Conservation (phyloP, 2,888 invertebrate species). For the Acholoe squamosa region DNA sequence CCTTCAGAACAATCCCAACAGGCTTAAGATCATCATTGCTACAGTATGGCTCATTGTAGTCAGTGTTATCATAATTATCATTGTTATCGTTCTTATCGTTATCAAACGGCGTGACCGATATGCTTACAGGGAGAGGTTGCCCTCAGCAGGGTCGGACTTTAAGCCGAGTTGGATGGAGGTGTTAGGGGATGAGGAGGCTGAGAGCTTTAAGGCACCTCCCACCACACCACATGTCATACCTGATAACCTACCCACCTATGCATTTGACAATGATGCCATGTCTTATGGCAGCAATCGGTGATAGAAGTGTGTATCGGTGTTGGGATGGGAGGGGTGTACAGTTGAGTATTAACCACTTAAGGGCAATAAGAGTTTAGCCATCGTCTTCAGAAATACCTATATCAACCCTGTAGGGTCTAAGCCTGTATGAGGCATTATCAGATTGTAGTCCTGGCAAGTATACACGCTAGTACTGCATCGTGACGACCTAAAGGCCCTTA, state of each 20-base stretch:
- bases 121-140: constrained; percentile 47
- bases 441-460: too few species aligned
- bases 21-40: not conserved
- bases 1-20: not conserved
- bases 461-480: too few species aligned
- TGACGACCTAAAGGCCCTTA: too few species aligned
- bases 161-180: constrained; percentile 62
- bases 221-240: not conserved
- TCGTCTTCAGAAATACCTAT: too few species aligned
- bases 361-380: too few species aligned
- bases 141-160: constrained; percentile 60
- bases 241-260: constrained; percentile 39
- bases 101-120: constrained; percentile 35
- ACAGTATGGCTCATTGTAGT: constrained; percentile 35
- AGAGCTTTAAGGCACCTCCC: not conserved
- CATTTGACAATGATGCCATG: constrained; percentile 54
- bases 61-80: constrained; percentile 36
- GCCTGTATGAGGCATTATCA: too few species aligned
- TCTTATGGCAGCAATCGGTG: not conserved
- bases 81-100: not conserved
- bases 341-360: too few species aligned
- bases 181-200: constrained; percentile 51
- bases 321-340: too few species aligned
- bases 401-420: too few species aligned
- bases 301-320: not conserved